These are phyloP conservation scores for Euglossa dilemma DNA, from an alignment of 1,140 invertebrate genomes.

Conservation along the genomic window DNA sequence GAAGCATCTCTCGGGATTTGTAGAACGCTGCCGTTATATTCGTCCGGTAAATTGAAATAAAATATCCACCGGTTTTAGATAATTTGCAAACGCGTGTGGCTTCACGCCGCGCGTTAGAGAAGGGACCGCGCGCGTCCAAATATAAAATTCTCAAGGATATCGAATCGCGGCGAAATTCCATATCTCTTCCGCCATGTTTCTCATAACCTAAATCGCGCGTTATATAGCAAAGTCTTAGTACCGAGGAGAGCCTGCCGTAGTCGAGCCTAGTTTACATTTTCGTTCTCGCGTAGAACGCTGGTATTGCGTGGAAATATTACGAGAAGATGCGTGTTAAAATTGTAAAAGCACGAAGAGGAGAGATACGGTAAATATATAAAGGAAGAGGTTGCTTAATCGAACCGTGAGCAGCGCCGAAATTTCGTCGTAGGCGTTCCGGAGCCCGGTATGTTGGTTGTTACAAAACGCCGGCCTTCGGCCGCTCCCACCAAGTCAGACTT, in stretches of 20 bases:
- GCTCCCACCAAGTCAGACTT: slow-evolving; percentile 55
- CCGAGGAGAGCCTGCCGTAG: too few species aligned
- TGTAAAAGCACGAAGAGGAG: not conserved
- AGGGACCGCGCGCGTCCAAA: not conserved
- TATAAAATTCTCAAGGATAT: not conserved
- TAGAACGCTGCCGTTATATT: not conserved
- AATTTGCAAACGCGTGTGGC: not conserved
- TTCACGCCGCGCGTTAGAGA: too few species aligned
- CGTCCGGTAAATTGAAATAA: too few species aligned
- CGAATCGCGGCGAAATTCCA: not conserved
- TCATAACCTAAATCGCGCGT: slow-evolving; percentile 1
- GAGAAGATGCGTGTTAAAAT: not conserved
- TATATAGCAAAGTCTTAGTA: not conserved
- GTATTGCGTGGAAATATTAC: not conserved
- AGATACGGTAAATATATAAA: slow-evolving; percentile 1
- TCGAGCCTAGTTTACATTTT: too few species aligned
- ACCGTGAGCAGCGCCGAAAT: slow-evolving; percentile 51
- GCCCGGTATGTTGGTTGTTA: slow-evolving; percentile 48
- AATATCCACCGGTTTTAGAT: too few species aligned
- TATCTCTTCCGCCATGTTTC: slow-evolving; percentile 11
- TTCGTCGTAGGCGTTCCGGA: slow-evolving; percentile 61
- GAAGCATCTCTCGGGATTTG: not conserved
- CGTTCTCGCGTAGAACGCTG: not conserved
- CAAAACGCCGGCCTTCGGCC: slow-evolving; percentile 68
- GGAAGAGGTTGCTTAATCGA: slow-evolving; percentile 39